Base-by-base conservation (phyloP, 2,113 vertebrate genomes). In the Edolisoma coerulescens region DNA sequence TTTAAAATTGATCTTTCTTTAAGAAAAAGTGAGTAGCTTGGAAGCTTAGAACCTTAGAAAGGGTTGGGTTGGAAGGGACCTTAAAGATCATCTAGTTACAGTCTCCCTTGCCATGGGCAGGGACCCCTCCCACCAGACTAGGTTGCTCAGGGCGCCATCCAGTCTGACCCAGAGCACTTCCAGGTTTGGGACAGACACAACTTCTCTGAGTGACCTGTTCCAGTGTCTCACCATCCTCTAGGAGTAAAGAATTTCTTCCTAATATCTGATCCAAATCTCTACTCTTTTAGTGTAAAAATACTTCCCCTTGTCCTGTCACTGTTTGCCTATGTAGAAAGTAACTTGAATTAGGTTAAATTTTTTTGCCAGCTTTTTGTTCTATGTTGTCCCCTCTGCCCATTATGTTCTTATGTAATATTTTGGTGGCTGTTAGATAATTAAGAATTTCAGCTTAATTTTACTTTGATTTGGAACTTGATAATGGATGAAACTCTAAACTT, bases 361-460 rank as follows among this genome's bases (percentile, higher is more conserved):
- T 24, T 47, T 88, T 44, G 49, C 10, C 6, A 65, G 32, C 17
- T 90, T 53, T 76, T 37, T 86, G 12, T 41, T 27, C 1, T 22
- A 7, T 41, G 6, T 41, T 44, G 10, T 39, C 22, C 7, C 4
- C 10, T 9, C 4, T 9, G 10, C 17, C 27, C 4, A 4, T 7
- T 8, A 7, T 27, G 27, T 10, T 65, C 4, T 59, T 67, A 26
- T 6, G 3, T 74, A 27, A 41, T 47, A 8, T 37, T 80, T 77
- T 64, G 24, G 2, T 53, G 37, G 30, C 14, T 33, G 1, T 75
- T 86, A 45, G 54, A 17, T 76, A 65, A 69, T 32, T 24, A 64
- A 76, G n/a, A 32, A 33, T 82, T 77, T 4, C 3, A 1, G 15
- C 11, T 69, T 84, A 4, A 17, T 20, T 89, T 76, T 53, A 32